Evolutionary conservation across 1,140 invertebrate genomes (phyloP), one percentile per base, ranked within the genome.

Genomic region (Drosophila takahashii): DNA sequence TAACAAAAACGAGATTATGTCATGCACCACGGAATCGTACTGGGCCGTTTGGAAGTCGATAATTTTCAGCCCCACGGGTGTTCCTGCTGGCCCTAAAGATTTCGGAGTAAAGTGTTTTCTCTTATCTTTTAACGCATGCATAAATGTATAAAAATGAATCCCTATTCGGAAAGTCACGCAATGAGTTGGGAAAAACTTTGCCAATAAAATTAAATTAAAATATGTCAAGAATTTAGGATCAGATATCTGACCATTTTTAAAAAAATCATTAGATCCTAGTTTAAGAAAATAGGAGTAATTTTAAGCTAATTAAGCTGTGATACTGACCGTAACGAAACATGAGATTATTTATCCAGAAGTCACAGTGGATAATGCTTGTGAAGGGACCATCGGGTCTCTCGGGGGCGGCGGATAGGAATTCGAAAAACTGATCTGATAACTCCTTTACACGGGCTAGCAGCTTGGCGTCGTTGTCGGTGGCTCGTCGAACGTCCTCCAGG

Each of bases 261-360:
- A 22, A 22, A 22, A 3, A 22, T 22, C 22, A 22, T 22, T 22
- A 22, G 22, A 22, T 22, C 22, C 1, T 22, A 22, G 3, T 22
- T 22, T 22, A 22, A 22, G 22, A 22, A 22, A 22, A 2, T 22
- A 22, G 1, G 22, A 22, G n/a, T 22, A 22, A 22, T 22, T 22
- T 22, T 22, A 22, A 22, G 22, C 22, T 22, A 22, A 22, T 3
- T 22, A 22, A 22, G 11, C 15, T 16, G 6, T n/a, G 1, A 26
- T 41, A 64, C 77, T 62, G 61, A 67, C 93, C 77, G 59, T 93
- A 93, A 53, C 85, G 72, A 10, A 93, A 79, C 85, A 95, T 92
- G 0, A 95, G 92, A 64, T 95, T 95, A 73, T 95, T 95, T 4
- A 93, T 90, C 95, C 95, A 95, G 53, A 94, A 93, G 81, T 95